Conservation (phyloP, 2,797 vertebrate species). For the Siniperca obscura region DNA sequence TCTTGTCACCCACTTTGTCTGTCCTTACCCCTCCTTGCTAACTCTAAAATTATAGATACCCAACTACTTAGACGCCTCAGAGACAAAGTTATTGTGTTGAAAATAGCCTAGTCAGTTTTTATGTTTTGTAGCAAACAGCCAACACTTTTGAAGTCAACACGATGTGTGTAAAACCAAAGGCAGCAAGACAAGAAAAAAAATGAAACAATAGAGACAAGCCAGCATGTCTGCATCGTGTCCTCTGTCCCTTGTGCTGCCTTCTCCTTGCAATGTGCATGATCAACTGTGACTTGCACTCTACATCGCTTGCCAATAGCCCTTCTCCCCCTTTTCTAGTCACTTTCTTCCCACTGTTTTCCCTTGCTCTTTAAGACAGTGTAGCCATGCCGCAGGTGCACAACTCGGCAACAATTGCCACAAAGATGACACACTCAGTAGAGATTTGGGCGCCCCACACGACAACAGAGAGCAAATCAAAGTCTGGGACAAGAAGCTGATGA, state of each 20-base stretch:
- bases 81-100: slow-evolving; percentile 1
- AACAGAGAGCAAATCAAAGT: slow-evolving; percentile 61
- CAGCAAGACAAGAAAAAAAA: slow-evolving; percentile 21
- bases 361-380: slow-evolving; percentile 37
- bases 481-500: slow-evolving; percentile 56
- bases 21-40: slow-evolving; percentile 1
- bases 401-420: slow-evolving; percentile 32
- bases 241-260: slow-evolving; percentile 45
- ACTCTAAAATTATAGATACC: slow-evolving; percentile 8
- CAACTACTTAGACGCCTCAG: neutral
- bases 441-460: slow-evolving; percentile 9
- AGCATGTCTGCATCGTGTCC: slow-evolving; percentile 54
- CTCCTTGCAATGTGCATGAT: slow-evolving; percentile 62
- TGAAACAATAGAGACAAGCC: slow-evolving; percentile 53
- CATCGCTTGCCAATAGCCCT: slow-evolving; percentile 40
- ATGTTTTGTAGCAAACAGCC: slow-evolving; percentile 10
- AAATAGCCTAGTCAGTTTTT: slow-evolving; percentile 19
- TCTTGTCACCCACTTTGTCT: slow-evolving; percentile 5
- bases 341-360: slow-evolving; percentile 17
- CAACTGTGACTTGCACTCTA: slow-evolving; percentile 57
- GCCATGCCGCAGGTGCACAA: slow-evolving; percentile 51
- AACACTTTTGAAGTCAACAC: slow-evolving; percentile 25
- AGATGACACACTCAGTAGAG: slow-evolving; percentile 47
- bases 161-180: slow-evolving; percentile 29
- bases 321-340: slow-evolving; percentile 35